Evolutionary conservation across 1,140 invertebrate genomes (phyloP), one percentile per base, ranked within the genome.

Genomic region (Vanessa tameamea): DNA sequence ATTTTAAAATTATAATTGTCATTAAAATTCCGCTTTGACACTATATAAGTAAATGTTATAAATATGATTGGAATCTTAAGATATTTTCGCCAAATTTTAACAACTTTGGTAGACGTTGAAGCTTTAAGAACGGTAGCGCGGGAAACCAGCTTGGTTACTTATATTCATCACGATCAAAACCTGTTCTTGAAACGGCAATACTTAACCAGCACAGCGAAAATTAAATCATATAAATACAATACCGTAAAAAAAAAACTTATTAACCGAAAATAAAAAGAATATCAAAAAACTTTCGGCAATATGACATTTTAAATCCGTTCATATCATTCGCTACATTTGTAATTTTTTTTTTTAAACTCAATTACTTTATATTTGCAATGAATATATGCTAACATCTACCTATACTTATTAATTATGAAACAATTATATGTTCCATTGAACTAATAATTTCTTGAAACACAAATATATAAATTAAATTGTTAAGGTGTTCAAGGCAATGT

Each of bases 141-240:
- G 43, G 31, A 69, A 69, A 69, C 66, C 53, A 47, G 66, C 66
- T 69, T 69, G 43, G 55, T 69, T 53, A 59, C 66, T 69, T 69
- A 53, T 47, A 31, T 55, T 15, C 53, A 71, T 47, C 31, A 53
- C 48, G 64, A 53, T 72, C 23, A 6, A 72, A 72, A 72, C 71
- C 71, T 66, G 71, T 72, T 72, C 71, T 72, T 72, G 59, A 72
- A 72, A 72, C 71, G 51, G 71, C 64, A 50, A 72, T 66, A 66
- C 70, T 65, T 72, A 53, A 65, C 50, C 70, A 65, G 68, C 23
- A 48, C 68, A 31, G 55, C 57, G 20, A 61, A 61, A 61, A 31
- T 61, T 8, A 31, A 61, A 31, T 61, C 31, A 15, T 61, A n/a
- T 51, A 63, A 31, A 15, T 61, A 57, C 53, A 57, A 57, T 57